Base-by-base conservation (phyloP, 2,888 invertebrate species). In the Tricholauxania praeusta region DNA sequence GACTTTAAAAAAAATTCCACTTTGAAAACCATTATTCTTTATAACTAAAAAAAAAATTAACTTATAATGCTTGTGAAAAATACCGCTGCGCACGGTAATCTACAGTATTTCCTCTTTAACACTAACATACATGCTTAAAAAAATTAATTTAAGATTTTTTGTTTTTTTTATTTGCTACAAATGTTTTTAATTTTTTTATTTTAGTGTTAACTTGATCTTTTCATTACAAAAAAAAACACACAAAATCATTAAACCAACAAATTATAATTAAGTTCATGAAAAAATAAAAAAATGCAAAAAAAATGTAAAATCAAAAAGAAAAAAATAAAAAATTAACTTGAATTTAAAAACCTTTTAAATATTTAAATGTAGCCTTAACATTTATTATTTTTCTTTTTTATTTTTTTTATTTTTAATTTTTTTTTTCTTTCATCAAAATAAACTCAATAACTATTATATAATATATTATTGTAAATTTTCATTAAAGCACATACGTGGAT, bases 381-480 rank as follows among this genome's bases (percentile, higher is more conserved):
- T 10, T 39, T 39, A 39, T 10, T 39, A 10, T 39, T 39, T 39
- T 39, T 10, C 10, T 39, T 7, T 39, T 39, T 8, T 39, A 10
- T 57, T 57, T 57, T 19, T 57, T 57, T 28, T 22, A 14, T 12
- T 57, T 19, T 28, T 57, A 3, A 8, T 57, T 57, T 57, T 12
- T 57, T 57, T 28, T 57, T 28, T 28, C 19, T 19, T 15, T 57
- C 14, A 28, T 15, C 22, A 57, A 28, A 28, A 57, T 28, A 19
- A 55, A 57, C 12, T 57, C 22, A 17, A 57, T 28, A 28, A 1
- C 15, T 62, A 62, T n/a, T 62, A 62, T 39, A 39, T 39, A 10
- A 10, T 39, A 39, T 39, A 28, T 32, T 62, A 62, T 39, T 62
- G 60, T 62, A 62, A 62, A 62, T 62, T 62, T 62, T 47, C 60